Evolutionary conservation across 2,888 invertebrate species (phyloP).

Genomic region (Halictus quadricinctus): DNA sequence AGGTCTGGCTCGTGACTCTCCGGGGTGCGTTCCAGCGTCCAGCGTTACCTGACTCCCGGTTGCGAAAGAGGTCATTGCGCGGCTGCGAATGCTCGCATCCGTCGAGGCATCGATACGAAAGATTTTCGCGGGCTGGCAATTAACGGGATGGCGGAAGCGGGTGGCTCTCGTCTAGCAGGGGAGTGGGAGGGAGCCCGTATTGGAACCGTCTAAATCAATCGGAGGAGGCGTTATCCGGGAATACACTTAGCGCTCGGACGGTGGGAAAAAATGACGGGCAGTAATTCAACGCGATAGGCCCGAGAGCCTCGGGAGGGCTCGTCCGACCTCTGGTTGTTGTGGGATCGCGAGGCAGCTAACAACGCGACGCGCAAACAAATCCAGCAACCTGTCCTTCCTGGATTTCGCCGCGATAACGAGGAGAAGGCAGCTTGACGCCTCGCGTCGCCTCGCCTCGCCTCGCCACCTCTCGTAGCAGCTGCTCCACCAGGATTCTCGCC

Average conservation of each 20-base stretch:
- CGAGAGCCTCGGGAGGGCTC: conserved; percentile 1
- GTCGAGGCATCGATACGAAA: background rate
- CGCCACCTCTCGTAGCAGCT: background rate
- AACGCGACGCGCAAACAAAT: conserved; percentile 44
- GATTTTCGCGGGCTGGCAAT: background rate
- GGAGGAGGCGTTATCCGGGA: conserved; percentile 41
- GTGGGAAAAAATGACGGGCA: conserved; percentile 18
- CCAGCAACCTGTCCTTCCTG: conserved; percentile 53
- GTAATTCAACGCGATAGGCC: conserved; percentile 47
- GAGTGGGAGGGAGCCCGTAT: background rate
- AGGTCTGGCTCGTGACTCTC: conserved; percentile 55
- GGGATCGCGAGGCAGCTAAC: conserved; percentile 26
- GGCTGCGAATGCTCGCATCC: background rate
- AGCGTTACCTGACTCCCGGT: background rate
- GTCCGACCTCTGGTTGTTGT: conserved; percentile 3
- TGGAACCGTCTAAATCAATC: conserved; percentile 51
- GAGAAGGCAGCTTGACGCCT: conserved; percentile 28
- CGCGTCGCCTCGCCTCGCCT: background rate
- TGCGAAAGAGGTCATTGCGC: conserved; percentile 6
- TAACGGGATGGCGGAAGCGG: conserved; percentile 8
- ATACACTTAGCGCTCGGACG: conserved; percentile 43
- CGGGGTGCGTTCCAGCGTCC: conserved; percentile 17
- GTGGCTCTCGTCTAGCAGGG: conserved; percentile 6
- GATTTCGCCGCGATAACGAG: conserved; percentile 46
- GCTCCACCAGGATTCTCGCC: background rate